These are phyloP conservation scores for Lucilia cuprina DNA, from an alignment of 1,140 invertebrate genomes.

Conservation along the genomic window DNA sequence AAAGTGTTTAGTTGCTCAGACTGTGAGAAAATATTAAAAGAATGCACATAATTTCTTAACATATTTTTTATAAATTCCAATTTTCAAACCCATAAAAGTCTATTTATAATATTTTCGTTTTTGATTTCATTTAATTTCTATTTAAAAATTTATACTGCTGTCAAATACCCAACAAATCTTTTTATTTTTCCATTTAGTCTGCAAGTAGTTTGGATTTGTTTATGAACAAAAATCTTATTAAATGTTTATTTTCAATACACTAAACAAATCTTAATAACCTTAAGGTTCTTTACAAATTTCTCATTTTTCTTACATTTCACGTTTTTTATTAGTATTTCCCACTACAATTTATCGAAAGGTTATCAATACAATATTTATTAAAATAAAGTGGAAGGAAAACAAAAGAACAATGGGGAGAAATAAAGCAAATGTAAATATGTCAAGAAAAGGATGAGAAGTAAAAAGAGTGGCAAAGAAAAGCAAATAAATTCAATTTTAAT, in stretches of 20 bases:
- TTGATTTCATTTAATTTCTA: no score
- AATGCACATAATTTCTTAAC: no score
- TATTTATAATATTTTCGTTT: no score
- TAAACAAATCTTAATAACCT: constrained; percentile 3
- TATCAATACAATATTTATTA: background rate
- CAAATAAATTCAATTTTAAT: constrained; percentile 6
- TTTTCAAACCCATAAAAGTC: no score
- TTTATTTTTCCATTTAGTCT: background rate
- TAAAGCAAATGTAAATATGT: background rate
- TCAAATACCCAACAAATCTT: no score
- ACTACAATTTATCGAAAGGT: background rate
- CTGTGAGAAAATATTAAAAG: no score
- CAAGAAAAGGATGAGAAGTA: background rate
- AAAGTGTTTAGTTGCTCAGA: no score
- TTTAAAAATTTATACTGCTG: no score
- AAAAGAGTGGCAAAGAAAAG: background rate
- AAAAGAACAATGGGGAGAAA: background rate
- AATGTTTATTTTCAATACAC: background rate
- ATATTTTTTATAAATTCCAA: no score
- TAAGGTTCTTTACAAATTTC: background rate
- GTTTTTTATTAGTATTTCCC: background rate
- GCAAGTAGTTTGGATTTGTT: background rate
- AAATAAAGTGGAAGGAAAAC: background rate
- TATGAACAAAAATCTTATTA: background rate
- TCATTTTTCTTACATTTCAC: background rate